Evolutionary conservation across 2,113 vertebrate species (phyloP), one percentile per base, ranked within the genome.

Genomic region (Lamprologus tigripictilis): DNA sequence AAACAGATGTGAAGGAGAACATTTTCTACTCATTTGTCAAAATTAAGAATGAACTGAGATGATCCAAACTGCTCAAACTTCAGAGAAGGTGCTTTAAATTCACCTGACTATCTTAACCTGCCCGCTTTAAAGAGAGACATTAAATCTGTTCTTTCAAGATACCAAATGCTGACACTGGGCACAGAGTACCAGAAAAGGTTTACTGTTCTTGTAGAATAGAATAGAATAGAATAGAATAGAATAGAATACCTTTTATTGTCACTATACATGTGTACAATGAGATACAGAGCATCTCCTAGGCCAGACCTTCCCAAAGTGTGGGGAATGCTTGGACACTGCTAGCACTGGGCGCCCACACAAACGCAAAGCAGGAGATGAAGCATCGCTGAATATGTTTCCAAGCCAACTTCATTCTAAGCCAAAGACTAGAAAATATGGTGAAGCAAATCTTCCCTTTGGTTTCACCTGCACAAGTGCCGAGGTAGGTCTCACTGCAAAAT

Each of bases 61-160:
- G 33, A 68, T 40, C 33, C 19, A 68, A 37, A 37, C 33, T 40
- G 63, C 7, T 21, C 19, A 13, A 40, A 37, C 31, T n/a, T 63
- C 31, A 0, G 3, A 66, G 33, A 35, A 37, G 31, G 33, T 37
- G 13, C 3, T 0, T 37, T 37, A 35, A 66, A n/a, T 66, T 66
- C 61, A 37, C 17, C 33, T 66, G 61, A 37, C 6, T 66, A 35
- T 5, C 4, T 35, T 37, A n/a, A 37, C 19, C 6, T 12, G 31
- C 17, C 31, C 5, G 9, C 61, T 37, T 66, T 66, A 66, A 37
- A 5, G 19, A 66, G 61, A 37, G 61, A 37, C 33, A 68, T 8
- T 68, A 37, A 37, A 37, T 68, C 63, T 37, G 0, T 21, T 68
- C 33, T 40, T 66, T n/a, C 10, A n/a, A n/a, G 61, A 66, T 37